Conservation (phyloP, 2,797 vertebrate species). For the Sebastes steindachneri region DNA sequence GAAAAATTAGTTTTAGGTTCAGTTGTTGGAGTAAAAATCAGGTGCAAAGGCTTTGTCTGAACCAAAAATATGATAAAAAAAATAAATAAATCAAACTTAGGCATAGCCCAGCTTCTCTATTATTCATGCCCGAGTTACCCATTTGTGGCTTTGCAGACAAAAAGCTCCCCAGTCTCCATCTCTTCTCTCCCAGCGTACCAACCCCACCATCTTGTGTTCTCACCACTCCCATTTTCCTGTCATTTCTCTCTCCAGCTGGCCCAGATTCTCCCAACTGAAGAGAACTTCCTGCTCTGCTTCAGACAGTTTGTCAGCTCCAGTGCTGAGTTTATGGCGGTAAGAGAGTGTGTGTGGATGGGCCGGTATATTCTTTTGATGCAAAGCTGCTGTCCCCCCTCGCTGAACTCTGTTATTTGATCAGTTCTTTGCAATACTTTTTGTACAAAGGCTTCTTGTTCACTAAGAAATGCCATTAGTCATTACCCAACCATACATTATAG, state of each 20-base stretch:
- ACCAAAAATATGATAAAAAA: neutral
- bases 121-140: slow-evolving; percentile 59
- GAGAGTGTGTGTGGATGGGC: slow-evolving; percentile 26
- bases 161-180: slow-evolving; percentile 37
- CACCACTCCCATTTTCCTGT: slow-evolving; percentile 56
- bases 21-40: neutral
- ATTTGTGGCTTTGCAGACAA: slow-evolving; percentile 43
- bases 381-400: neutral
- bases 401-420: slow-evolving; percentile 10
- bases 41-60: slow-evolving; percentile 6
- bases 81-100: neutral
- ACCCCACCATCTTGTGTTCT: slow-evolving; percentile 53
- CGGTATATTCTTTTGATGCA: neutral
- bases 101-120: slow-evolving; percentile 38
- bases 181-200: slow-evolving; percentile 8
- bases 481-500: neutral
- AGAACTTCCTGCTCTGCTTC: slow-evolving; percentile 97
- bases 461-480: neutral
- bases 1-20: slow-evolving; percentile 6
- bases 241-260: slow-evolving; percentile 86
- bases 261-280: slow-evolving; percentile 97
- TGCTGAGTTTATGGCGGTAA: slow-evolving; percentile 95
- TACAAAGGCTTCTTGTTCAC: slow-evolving; percentile 7
- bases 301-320: slow-evolving; percentile 95
- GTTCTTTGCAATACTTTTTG: neutral